Evolutionary conservation across 2,797 vertebrate species (phyloP).

Genomic region (Pseudotriccus pelzelni): DNA sequence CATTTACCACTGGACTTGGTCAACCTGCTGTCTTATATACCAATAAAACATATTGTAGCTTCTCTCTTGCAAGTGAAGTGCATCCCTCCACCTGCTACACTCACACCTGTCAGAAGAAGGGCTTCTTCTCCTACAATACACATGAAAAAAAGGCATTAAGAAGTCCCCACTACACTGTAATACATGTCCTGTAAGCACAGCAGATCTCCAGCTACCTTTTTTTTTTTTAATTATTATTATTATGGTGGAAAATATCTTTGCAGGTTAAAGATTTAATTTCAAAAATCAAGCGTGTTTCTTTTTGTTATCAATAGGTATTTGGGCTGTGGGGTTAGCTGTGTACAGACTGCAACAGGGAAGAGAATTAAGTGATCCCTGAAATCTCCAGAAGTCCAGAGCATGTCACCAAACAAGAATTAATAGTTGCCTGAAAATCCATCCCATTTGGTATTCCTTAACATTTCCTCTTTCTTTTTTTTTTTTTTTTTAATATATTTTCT

Average conservation of each 20-base stretch:
- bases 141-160: background rate
- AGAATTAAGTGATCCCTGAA: background rate
- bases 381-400: background rate
- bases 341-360: background rate
- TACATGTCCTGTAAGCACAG: background rate
- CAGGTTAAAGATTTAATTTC: background rate
- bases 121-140: background rate
- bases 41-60: accelerated
- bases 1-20: accelerated
- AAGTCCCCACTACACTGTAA: background rate
- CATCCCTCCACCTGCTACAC: background rate
- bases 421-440: background rate
- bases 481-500: background rate
- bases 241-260: background rate
- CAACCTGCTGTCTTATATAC: background rate
- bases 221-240: background rate
- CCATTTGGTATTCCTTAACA: background rate
- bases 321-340: background rate
- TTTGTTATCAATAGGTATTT: background rate
- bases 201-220: background rate
- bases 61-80: background rate
- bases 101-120: background rate
- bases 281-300: background rate
- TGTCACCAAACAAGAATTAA: background rate
- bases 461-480: background rate